A percentile compares a stretch with the other conserved stretches of the same genome.
Evolutionary conservation across 2,888 invertebrate genomes (phyloP).

Genomic region (Seira musarum): DNA sequence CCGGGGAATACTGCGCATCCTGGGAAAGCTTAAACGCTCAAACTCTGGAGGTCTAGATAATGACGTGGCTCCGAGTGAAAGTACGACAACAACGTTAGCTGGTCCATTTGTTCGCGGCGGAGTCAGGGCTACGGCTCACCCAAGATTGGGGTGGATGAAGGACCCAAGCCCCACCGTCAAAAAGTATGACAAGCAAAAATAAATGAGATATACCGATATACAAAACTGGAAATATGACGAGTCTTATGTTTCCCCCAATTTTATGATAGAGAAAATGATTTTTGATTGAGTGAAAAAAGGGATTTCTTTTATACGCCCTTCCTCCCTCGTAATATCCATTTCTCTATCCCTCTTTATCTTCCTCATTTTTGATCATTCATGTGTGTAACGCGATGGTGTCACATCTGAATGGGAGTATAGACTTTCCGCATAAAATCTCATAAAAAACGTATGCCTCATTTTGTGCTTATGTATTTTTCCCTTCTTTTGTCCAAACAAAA

Average conservation of each 20-base stretch:
- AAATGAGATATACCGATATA: too few relatives aligned
- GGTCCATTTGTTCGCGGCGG: slow-evolving; percentile 75
- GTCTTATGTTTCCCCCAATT: slow-evolving; percentile 25
- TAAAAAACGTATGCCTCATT: slow-evolving; percentile 36
- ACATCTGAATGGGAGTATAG: background rate
- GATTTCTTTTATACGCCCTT: background rate
- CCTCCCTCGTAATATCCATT: background rate
- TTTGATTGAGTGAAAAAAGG: background rate
- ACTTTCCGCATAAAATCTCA: background rate
- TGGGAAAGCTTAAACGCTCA: slow-evolving; percentile 76
- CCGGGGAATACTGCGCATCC: slow-evolving; percentile 66
- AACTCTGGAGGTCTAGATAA: slow-evolving; percentile 81
- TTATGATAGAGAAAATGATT: background rate
- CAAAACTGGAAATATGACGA: too few relatives aligned
- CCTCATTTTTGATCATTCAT: slow-evolving; percentile 45
- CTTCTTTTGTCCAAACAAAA: background rate
- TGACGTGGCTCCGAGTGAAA: slow-evolving; percentile 70
- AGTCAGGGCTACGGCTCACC: slow-evolving; percentile 82
- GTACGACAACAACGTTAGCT: slow-evolving; percentile 25
- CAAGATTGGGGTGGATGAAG: slow-evolving; percentile 79
- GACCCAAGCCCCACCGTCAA: slow-evolving; percentile 69
- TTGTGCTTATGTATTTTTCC: slow-evolving; percentile 58
- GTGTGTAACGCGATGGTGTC: slow-evolving; percentile 27
- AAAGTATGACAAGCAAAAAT: too few relatives aligned
- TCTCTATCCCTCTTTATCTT: slow-evolving; percentile 5